Evolutionary conservation across 2,113 vertebrate species (phyloP).

Genomic region (Campylorhamphus procurvoides): DNA sequence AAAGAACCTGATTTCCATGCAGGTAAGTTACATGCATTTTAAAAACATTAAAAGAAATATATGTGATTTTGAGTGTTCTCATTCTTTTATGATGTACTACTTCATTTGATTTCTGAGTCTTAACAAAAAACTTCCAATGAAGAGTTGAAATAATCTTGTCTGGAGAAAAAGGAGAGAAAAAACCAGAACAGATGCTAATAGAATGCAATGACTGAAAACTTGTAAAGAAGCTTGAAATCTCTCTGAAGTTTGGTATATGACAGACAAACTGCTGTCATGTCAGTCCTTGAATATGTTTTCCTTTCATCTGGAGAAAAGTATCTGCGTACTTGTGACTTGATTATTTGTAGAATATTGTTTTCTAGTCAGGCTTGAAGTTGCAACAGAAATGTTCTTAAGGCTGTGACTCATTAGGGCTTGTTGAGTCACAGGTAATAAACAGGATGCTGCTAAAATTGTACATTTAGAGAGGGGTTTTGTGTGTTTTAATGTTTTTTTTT

Average conservation of each 20-base stretch:
- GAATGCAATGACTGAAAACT: not conserved
- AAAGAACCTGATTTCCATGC: not conserved
- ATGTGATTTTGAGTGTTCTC: not conserved
- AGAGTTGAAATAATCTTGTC: not conserved
- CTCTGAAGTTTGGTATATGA: not conserved
- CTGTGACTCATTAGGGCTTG: not conserved
- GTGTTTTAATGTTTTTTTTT: not conserved
- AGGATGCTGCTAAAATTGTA: not conserved
- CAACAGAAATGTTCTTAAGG: not conserved
- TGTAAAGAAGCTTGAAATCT: not conserved
- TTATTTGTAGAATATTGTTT: slow-evolving; percentile 39
- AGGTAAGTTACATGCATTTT: not conserved
- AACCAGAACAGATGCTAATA: not conserved
- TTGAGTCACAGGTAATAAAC: slow-evolving; percentile 35
- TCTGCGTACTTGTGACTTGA: not conserved
- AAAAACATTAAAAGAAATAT: not conserved
- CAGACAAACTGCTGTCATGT: not conserved
- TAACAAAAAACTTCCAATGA: not conserved
- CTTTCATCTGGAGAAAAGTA: not conserved
- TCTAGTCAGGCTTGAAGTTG: not conserved
- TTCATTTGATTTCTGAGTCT: not conserved
- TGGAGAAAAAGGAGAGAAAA: not conserved
- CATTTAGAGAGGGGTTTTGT: not conserved
- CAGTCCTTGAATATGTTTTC: not conserved
- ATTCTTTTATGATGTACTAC: not conserved